Percentiles rank a stretch among this genome's conserved stretches.
phyloP scores from a whole-genome alignment of 2,888 invertebrate species.

The Callosobruchus maculatus region DNA sequence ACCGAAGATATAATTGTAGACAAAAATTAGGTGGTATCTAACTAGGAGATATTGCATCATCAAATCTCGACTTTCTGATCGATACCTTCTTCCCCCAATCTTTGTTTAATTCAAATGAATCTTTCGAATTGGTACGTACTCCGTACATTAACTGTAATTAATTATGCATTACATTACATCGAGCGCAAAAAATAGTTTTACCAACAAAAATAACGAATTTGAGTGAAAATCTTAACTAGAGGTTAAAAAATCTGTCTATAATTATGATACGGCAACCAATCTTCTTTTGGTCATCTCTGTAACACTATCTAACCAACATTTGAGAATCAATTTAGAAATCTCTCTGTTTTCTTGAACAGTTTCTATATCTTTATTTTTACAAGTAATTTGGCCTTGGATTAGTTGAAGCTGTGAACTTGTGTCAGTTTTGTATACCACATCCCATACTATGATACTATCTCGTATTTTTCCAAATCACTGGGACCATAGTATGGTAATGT shows the following conservation, averaged over 20 bases:
- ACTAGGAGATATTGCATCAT: no score
- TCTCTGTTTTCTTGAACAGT: neutral
- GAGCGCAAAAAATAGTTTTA: neutral
- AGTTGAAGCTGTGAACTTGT: neutral
- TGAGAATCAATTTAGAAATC: neutral
- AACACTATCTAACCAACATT: neutral
- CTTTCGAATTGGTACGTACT: no score
- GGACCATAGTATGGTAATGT: neutral
- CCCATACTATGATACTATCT: neutral
- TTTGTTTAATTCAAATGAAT: no score
- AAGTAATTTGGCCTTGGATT: neutral
- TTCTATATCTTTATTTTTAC: neutral
- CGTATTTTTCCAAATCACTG: neutral
- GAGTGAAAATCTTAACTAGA: neutral
- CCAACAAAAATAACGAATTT: neutral
- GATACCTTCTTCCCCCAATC: no score
- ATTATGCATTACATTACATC: neutral
- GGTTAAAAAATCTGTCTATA: neutral
- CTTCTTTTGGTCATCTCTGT: neutral
- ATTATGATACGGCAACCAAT: no score
- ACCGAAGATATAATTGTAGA: no score
- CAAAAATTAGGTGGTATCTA: no score
- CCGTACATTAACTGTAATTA: no score
- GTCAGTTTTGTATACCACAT: neutral
- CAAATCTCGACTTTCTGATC: no score